Base-by-base conservation (phyloP, 2,113 vertebrate species). In the Siphamia tubifer region DNA sequence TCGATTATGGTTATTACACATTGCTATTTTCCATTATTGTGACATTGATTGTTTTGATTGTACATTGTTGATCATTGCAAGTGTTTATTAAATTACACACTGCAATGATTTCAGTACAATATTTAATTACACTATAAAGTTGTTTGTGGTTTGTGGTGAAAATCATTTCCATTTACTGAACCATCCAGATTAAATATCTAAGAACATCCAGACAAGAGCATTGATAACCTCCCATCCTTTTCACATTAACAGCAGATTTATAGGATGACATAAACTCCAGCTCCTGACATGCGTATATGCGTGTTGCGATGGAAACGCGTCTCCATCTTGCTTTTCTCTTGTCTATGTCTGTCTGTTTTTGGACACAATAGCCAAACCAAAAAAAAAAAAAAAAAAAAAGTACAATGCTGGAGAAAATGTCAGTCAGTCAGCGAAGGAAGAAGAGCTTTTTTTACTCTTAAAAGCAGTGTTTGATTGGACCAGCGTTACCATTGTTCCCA, bases 401-500 rank as follows among this genome's bases (percentile, higher is more conserved):
- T 67, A 45, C 15, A 34, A 28, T 16, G 23, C 10, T 20, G 13
- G 43, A 23, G 20, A 30, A 39, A 32, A 56, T 10, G 36, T 4
- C 20, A 21, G 54, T 44, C 17, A 21, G 36, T 67, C 49, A 54
- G 30, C 64, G 44, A 43, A 57, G 8, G 36, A 27, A 19, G 42
- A 49, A 5, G 21, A 21, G 17, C 20, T 54, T 63, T 54, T 63
- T 70, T 61, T 27, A 53, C 19, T 28, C 51, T 40, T 23, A 67
- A 53, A 13, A 54, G 57, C 24, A 27, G 8, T 28, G 19, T 42
- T 66, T 51, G 51, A 19, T 28, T 38, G 8, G 16, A 49, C 72
- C 80, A 72, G 58, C 57, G 54, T 36, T 65, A 51, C 77, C 88
- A 70, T 45, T 82, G 63, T 65, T 79, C 30, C 79, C 77, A 77